Base-by-base conservation (phyloP, 92 coral and sea anemone genomes). In the Zoanthus gigantus region DNA sequence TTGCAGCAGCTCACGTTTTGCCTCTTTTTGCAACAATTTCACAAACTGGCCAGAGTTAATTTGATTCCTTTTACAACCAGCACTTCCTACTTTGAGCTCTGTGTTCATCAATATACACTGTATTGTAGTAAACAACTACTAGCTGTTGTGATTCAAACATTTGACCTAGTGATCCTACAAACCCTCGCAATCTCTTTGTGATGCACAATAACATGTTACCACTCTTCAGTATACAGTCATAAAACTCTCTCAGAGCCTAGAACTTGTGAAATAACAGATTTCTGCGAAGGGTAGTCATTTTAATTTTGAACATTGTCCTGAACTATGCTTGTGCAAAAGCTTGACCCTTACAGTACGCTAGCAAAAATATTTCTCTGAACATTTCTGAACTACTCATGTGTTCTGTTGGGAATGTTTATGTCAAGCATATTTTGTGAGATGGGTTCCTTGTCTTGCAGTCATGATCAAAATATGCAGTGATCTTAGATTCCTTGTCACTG, bases 331-430 rank as follows among this genome's bases (percentile, higher is more conserved):
- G 71, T 56, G 71, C 86, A 88, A 88, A 79, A 17, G 82, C 60
- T 69, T 88, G 90, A 16, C 90, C 90, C 72, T 79, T 88, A 60
- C 86, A 88, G 17, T 68, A 88, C 7, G 90, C 90, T 50, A 88
- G n/a, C 34, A 88, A 13, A 34, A 88, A 79, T 47, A 69, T 42
- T 17, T 88, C 90, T 52, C 72, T 71, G 76, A 88, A 88, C 58
- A 34, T 53, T 32, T 88, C 80, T 1, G 80, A 34, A 68, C 34
- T 79, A 12, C 30, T 78, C 86, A 88, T 88, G 80, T 88, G 90
- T 47, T 37, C 52, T 68, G 77, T 78, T 50, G 90, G 90, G n/a
- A 88, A 47, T 60, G 86, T 88, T 79, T 71, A 46, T 30, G 12
- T 61, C 80, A 86, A 86, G 65, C 89, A 86, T 74, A 86, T 60